A percentile compares a stretch with the other conserved stretches of the same genome.
These are phyloP conservation scores for Alca torda DNA, from an alignment of 2,797 vertebrate genomes.

Conservation along the genomic window DNA sequence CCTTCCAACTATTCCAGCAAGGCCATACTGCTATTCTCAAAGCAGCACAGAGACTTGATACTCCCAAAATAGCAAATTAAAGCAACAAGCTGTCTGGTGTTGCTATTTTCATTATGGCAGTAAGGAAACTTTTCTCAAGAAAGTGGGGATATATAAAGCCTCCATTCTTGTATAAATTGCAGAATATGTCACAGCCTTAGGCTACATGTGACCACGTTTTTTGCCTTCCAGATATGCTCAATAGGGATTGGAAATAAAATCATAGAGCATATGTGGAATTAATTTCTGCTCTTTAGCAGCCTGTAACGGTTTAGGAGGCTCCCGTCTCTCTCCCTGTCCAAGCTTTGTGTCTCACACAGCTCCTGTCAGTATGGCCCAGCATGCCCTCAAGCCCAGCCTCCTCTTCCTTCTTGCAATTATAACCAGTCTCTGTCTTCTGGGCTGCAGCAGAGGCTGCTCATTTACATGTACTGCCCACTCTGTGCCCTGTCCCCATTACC, in stretches of 20 bases:
- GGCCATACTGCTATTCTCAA: not conserved
- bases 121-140: not conserved
- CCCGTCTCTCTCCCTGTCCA: not conserved
- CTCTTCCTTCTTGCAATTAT: not conserved
- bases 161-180: not conserved
- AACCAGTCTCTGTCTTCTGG: not conserved
- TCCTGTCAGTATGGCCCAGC: not conserved
- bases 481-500: not conserved
- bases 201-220: not conserved
- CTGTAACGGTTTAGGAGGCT: not conserved
- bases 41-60: not conserved
- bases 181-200: not conserved
- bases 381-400: not conserved
- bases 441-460: not conserved
- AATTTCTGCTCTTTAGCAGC: not conserved
- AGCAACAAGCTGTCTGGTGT: not conserved
- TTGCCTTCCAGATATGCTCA: not conserved
- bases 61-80: not conserved
- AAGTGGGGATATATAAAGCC: not conserved
- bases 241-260: not conserved
- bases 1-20: not conserved
- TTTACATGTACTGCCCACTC: not conserved
- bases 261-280: not conserved
- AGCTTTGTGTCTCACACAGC: not conserved
- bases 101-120: not conserved